These are phyloP conservation scores for Quadriops clusia DNA, from an alignment of 2,888 invertebrate species.

Conservation along the genomic window DNA sequence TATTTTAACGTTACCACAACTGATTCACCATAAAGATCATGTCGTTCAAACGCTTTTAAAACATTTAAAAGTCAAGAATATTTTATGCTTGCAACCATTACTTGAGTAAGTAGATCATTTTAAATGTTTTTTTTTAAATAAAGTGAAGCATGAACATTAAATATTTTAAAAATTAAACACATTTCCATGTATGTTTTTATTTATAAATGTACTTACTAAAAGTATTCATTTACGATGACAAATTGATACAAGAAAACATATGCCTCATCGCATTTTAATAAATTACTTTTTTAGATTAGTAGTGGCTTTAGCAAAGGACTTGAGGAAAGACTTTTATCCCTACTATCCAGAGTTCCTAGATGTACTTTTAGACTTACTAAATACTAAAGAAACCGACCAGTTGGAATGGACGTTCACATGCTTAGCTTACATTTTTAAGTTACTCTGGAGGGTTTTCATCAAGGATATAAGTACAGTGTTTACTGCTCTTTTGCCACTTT, in stretches of 20 bases:
- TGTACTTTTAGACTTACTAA: slow-evolving; percentile 56
- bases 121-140: not conserved
- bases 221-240: too few relatives aligned
- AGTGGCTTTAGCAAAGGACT: slow-evolving; percentile 75
- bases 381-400: slow-evolving; percentile 69
- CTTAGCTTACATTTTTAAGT: slow-evolving; percentile 83
- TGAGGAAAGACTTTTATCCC: slow-evolving; percentile 80
- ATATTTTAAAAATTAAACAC: slow-evolving; percentile 1
- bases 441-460: slow-evolving; percentile 70
- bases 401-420: slow-evolving; percentile 79
- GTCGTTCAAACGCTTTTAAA: slow-evolving; percentile 60
- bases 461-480: slow-evolving; percentile 66
- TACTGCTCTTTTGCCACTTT: slow-evolving; percentile 57
- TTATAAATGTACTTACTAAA: too few relatives aligned
- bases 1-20: slow-evolving; percentile 72
- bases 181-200: slow-evolving; percentile 7
- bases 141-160: not conserved
- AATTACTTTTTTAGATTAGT: slow-evolving; percentile 49
- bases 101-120: slow-evolving; percentile 59
- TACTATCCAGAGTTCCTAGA: slow-evolving; percentile 68
- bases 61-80: slow-evolving; percentile 60
- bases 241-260: too few relatives aligned
- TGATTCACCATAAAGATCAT: slow-evolving; percentile 68
- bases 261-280: slow-evolving; percentile 8
- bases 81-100: slow-evolving; percentile 65